phyloP scores from a whole-genome alignment of 2,888 invertebrate species.

The Xylophagus ater region DNA sequence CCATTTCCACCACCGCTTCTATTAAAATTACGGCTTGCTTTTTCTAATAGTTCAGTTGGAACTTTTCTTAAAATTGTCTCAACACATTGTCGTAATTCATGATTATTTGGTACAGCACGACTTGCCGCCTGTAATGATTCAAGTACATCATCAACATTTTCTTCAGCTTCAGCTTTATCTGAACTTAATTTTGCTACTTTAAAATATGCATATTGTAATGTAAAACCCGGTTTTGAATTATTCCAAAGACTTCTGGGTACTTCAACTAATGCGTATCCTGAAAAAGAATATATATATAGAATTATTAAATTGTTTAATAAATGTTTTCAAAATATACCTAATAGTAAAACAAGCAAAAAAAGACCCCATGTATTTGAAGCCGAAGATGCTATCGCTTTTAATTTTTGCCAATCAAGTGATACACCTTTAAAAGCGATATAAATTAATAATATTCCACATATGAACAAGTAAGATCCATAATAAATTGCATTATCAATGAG shows the following conservation, averaged over 20 bases:
- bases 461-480: constrained; percentile 91
- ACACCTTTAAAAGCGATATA: constrained; percentile 88
- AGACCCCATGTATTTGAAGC: constrained; percentile 99
- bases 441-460: constrained; percentile 86
- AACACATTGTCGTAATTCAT: constrained; percentile 64
- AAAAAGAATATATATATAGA: not conserved
- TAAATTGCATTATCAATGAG: constrained; percentile 95
- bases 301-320: not conserved
- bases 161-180: constrained; percentile 95
- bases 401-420: constrained; percentile 77
- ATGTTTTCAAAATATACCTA: constrained; percentile 43
- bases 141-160: constrained; percentile 87
- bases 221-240: constrained; percentile 73
- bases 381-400: constrained; percentile 94
- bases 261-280: constrained; percentile 88
- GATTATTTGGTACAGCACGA: constrained; percentile 61
- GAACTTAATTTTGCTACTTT: constrained; percentile 87
- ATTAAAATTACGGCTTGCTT: constrained; percentile 50
- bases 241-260: constrained; percentile 89
- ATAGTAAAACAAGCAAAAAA: constrained; percentile 80
- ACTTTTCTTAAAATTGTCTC: constrained; percentile 86
- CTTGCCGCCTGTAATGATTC: constrained; percentile 80
- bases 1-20: constrained; percentile 39
- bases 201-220: constrained; percentile 79
- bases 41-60: constrained; percentile 64